Percentiles rank a stretch among this genome's conserved stretches.
Evolutionary conservation across 2,797 vertebrate species (phyloP).

Genomic region (Sandelia bainsii): DNA sequence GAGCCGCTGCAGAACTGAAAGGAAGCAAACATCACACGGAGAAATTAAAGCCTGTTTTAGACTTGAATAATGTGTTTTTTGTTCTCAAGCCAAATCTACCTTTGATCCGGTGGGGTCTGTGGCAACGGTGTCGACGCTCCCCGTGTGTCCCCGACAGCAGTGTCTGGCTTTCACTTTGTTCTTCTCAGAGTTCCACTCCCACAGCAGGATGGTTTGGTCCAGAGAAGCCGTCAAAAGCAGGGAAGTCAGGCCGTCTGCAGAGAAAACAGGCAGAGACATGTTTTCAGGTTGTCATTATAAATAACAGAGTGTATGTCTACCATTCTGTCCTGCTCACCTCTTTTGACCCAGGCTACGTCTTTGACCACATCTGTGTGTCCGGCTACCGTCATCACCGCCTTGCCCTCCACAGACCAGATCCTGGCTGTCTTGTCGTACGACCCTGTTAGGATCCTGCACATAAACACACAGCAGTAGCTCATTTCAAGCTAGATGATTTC

Average conservation of each 20-base stretch:
- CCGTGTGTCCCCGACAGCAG: conserved; percentile 94
- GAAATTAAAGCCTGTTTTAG: neutral
- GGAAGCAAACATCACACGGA: conserved; percentile 7
- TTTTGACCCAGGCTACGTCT: conserved; percentile 96
- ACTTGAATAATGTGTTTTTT: conserved; percentile 23
- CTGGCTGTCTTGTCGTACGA: conserved; percentile 95
- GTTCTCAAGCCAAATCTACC: conserved; percentile 71
- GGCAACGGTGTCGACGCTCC: conserved; percentile 92
- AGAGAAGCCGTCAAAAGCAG: conserved; percentile 93
- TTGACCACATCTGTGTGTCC: conserved; percentile 96
- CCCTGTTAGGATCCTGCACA: conserved; percentile 93
- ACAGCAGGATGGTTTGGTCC: conserved; percentile 94
- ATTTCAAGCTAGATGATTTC: neutral
- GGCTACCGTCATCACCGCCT: conserved; percentile 88
- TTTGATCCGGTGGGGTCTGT: conserved; percentile 90
- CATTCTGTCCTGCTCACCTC: conserved; percentile 82
- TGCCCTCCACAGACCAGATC: conserved; percentile 96
- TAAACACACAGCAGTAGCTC: neutral
- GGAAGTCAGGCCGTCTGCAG: conserved; percentile 83
- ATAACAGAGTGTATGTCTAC: neutral
- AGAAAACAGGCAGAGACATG: neutral
- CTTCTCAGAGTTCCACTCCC: conserved; percentile 96
- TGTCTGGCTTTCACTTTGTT: conserved; percentile 94
- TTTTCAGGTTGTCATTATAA: neutral
- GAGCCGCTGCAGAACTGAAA: conserved; percentile 97